Conservation (phyloP, 2,797 vertebrate genomes). For the Microchirus variegatus region DNA sequence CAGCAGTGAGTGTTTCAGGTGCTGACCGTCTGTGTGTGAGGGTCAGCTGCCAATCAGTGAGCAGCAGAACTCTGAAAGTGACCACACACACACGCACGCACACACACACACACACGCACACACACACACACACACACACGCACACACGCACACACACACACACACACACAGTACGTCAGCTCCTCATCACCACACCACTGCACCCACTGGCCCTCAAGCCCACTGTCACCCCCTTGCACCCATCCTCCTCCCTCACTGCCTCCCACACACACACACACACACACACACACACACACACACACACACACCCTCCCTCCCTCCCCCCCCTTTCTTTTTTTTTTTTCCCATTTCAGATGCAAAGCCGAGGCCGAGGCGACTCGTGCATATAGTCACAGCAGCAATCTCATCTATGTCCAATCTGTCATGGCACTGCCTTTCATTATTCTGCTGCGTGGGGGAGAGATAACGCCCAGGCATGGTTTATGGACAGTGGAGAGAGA, state of each 20-base stretch:
- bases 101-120: constrained; percentile 4
- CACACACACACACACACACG: not conserved
- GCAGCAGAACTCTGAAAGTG: constrained; percentile 15
- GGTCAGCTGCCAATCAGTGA: constrained; percentile 71
- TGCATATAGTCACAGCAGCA: constrained; percentile 86
- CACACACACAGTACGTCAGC: constrained; percentile 29
- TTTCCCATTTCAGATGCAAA: constrained; percentile 84
- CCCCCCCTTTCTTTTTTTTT: no score
- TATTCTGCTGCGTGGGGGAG: constrained; percentile 82
- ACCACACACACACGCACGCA: not conserved
- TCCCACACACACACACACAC: constrained; percentile 35
- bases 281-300: constrained; percentile 43
- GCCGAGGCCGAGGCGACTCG: constrained; percentile 76
- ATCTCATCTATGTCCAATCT: constrained; percentile 91
- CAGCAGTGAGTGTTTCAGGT: constrained; percentile 56
- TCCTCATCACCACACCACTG: constrained; percentile 24
- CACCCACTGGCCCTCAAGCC: constrained; percentile 57
- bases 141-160: constrained; percentile 5
- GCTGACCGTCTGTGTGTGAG: constrained; percentile 64
- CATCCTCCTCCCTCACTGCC: constrained; percentile 11
- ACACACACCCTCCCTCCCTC: constrained; percentile 47
- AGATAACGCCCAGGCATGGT: constrained; percentile 85
- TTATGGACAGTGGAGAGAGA: constrained; percentile 81
- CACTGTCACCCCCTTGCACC: constrained; percentile 63
- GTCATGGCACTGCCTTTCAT: constrained; percentile 86